These are phyloP conservation scores for Anagyrus pseudococci DNA, from an alignment of 2,888 invertebrate species.

Conservation along the genomic window DNA sequence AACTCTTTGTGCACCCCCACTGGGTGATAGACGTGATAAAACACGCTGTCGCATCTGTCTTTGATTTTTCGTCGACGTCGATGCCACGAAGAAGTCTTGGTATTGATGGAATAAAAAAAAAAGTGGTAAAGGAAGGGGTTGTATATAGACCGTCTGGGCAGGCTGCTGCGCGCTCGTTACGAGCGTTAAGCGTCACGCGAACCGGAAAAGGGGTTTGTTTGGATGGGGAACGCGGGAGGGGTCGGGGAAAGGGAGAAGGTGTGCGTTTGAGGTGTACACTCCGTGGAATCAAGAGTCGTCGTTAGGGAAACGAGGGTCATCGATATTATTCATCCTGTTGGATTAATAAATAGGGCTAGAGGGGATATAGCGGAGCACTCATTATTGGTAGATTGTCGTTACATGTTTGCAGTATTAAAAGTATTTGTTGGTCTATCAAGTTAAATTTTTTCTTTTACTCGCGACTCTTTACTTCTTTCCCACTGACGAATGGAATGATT, in stretches of 20 bases:
- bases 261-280: no score
- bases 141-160: not conserved
- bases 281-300: conserved; percentile 18
- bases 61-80: conserved; percentile 20
- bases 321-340: no score
- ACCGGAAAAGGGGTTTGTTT: conserved; percentile 17
- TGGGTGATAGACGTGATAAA: conserved; percentile 50
- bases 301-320: conserved; percentile 6
- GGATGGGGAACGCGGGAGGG: not conserved
- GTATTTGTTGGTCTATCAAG: no score
- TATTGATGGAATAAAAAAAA: conserved; percentile 5
- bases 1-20: conserved; percentile 36
- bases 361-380: no score
- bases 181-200: conserved; percentile 8
- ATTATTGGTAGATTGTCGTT: no score
- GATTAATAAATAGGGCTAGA: no score
- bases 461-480: no score
- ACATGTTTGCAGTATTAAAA: no score
- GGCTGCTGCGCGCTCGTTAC: conserved; percentile 15
- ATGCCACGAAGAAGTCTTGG: conserved; percentile 15
- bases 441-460: no score
- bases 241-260: no score
- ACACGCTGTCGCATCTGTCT: conserved; percentile 45
- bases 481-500: no score
- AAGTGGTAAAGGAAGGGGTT: not conserved